phyloP scores from a whole-genome alignment of 2,888 invertebrate genomes.

The Pristionchus entomophagus region DNA sequence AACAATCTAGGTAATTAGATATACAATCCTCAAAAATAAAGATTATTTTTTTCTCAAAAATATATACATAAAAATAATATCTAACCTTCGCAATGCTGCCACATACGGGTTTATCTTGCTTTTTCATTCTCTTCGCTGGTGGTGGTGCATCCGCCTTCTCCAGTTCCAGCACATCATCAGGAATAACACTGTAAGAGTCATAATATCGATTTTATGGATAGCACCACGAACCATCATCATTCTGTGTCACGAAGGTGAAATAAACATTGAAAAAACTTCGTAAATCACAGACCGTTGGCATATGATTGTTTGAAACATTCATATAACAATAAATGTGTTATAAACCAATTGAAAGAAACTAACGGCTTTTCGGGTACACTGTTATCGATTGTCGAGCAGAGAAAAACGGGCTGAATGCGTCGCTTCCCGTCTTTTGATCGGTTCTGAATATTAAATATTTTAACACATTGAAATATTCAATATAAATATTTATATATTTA shows the following conservation, averaged over 20 bases:
- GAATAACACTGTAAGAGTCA: background rate
- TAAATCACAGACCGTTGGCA: no score
- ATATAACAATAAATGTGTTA: no score
- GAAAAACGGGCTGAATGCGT: conserved; percentile 95
- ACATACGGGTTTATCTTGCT: no score
- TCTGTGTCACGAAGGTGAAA: no score
- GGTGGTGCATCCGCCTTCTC: background rate
- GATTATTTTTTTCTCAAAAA: no score
- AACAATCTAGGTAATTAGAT: no score
- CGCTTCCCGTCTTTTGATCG: conserved; percentile 86
- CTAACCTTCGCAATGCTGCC: background rate
- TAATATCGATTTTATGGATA: background rate
- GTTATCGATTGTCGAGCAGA: conserved; percentile 76
- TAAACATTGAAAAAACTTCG: no score
- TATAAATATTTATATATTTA: no score
- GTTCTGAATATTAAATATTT: conserved; percentile 34
- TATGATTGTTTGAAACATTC: no score
- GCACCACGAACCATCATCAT: no score
- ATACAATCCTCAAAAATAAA: background rate
- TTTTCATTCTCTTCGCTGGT: no score
- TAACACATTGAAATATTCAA: no score
- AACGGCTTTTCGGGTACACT: conserved; percentile 23
- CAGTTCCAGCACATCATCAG: conserved; percentile 10
- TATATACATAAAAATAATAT: background rate
- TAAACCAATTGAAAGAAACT: background rate